These are phyloP conservation scores for Lydus trimaculatus DNA, from an alignment of 2,888 invertebrate genomes.

Conservation along the genomic window DNA sequence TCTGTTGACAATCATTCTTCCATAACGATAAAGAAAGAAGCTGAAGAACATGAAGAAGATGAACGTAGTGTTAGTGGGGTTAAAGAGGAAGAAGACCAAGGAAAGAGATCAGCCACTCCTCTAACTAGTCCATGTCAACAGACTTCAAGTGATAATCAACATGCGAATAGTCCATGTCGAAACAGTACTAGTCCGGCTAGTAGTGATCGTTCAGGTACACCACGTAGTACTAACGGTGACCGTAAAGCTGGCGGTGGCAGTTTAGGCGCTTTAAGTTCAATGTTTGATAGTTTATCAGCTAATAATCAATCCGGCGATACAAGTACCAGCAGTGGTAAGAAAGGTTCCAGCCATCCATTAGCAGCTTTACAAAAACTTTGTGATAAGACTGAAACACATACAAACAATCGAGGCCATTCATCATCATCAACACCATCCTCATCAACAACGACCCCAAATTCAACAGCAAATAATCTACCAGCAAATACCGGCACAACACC, in stretches of 20 bases:
- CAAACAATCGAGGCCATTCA: slow-evolving; percentile 58
- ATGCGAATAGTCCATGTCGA: slow-evolving; percentile 68
- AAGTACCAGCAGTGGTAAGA: slow-evolving; percentile 67
- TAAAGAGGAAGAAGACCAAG: slow-evolving; percentile 55
- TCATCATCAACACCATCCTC: slow-evolving; percentile 45
- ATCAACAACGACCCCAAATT: slow-evolving; percentile 48
- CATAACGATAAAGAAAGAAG: slow-evolving; percentile 52
- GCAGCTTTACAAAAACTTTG: slow-evolving; percentile 95
- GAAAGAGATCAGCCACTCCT: slow-evolving; percentile 47
- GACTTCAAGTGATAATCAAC: slow-evolving; percentile 54
- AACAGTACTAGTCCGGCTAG: slow-evolving; percentile 77
- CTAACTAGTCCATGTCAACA: slow-evolving; percentile 54
- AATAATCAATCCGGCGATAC: slow-evolving; percentile 54
- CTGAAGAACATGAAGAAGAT: slow-evolving; percentile 56
- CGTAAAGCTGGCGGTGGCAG: slow-evolving; percentile 70
- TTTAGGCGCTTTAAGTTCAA: slow-evolving; percentile 84
- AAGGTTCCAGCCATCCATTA: slow-evolving; percentile 85
- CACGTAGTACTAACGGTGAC: slow-evolving; percentile 70
- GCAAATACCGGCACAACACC: slow-evolving; percentile 68
- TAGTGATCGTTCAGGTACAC: slow-evolving; percentile 79
- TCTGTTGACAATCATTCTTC: slow-evolving; percentile 57
- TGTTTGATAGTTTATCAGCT: slow-evolving; percentile 87
- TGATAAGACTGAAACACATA: slow-evolving; percentile 89
- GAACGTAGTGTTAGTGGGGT: slow-evolving; percentile 59
- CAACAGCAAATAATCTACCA: slow-evolving; percentile 49